These are phyloP conservation scores for Periophthalmus modestus DNA, from an alignment of 2,113 vertebrate species.

Conservation along the genomic window DNA sequence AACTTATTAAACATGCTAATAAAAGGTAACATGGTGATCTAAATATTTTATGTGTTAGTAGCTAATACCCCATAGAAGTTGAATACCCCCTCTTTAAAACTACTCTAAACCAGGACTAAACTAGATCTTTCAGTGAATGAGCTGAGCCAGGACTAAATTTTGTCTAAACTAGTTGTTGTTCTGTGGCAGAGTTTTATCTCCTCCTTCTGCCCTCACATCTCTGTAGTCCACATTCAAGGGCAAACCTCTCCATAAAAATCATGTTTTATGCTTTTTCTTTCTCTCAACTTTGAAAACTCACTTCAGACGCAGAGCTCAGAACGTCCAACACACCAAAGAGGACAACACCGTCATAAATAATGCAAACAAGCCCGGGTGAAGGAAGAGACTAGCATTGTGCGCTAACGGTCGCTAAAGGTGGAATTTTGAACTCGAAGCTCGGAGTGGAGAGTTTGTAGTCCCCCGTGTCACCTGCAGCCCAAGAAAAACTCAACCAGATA, in stretches of 20 bases:
- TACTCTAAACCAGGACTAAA: too few species aligned
- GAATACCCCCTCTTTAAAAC: too few species aligned
- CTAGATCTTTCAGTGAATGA: too few species aligned
- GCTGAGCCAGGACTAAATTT: not conserved
- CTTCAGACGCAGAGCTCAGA: not conserved
- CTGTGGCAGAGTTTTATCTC: not conserved
- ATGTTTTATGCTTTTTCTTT: not conserved
- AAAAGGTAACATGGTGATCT: too few species aligned
- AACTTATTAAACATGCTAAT: too few species aligned
- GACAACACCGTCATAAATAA: not conserved
- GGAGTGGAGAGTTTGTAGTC: not conserved
- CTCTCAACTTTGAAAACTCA: constrained; percentile 2
- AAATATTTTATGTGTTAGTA: too few species aligned
- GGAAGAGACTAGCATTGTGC: not conserved
- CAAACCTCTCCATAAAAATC: not conserved
- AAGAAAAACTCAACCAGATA: not conserved
- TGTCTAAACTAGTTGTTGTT: not conserved
- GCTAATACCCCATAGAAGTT: too few species aligned
- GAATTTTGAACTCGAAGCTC: not conserved
- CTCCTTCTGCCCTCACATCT: not conserved
- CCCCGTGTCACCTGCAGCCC: not conserved
- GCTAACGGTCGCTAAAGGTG: not conserved
- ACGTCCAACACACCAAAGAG: not conserved
- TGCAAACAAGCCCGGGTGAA: not conserved
- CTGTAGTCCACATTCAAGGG: not conserved